Evolutionary conservation across 2,113 vertebrate species (phyloP).

Genomic region (Marcusenius ussheri): DNA sequence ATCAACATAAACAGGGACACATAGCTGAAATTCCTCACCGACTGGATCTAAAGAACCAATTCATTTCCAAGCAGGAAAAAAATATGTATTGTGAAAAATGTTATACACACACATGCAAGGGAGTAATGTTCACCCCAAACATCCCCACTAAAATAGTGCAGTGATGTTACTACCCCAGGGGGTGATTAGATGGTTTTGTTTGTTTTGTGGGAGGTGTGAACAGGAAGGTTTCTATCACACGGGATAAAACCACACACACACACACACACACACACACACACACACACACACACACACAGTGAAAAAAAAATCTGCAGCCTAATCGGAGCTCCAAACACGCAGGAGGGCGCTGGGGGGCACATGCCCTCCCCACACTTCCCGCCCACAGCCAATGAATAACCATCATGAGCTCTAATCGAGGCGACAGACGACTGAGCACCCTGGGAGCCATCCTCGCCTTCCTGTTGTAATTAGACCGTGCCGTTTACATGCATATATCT

Average conservation of each 20-base stretch:
- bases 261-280: too few relatives aligned
- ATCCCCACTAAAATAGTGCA: neutral
- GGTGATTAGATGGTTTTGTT: neutral
- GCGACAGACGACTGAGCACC: neutral
- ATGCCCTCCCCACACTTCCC: neutral
- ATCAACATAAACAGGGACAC: neutral
- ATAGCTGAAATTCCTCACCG: neutral
- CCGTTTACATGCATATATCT: neutral
- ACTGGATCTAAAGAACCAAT: neutral
- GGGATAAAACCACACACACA: neutral
- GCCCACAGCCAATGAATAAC: conserved; percentile 16
- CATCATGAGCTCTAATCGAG: conserved; percentile 15
- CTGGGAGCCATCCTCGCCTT: neutral
- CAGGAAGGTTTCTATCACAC: neutral
- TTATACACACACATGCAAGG: neutral
- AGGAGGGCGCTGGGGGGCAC: neutral
- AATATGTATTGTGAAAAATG: neutral
- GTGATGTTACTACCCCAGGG: neutral
- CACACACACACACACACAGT: neutral
- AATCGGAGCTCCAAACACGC: neutral
- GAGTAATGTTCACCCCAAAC: neutral
- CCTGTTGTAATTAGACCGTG: conserved; percentile 12
- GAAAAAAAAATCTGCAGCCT: neutral
- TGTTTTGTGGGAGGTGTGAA: neutral
- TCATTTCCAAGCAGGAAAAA: neutral